Conservation (phyloP, 2,797 vertebrate species). For the Coilia nasus region DNA sequence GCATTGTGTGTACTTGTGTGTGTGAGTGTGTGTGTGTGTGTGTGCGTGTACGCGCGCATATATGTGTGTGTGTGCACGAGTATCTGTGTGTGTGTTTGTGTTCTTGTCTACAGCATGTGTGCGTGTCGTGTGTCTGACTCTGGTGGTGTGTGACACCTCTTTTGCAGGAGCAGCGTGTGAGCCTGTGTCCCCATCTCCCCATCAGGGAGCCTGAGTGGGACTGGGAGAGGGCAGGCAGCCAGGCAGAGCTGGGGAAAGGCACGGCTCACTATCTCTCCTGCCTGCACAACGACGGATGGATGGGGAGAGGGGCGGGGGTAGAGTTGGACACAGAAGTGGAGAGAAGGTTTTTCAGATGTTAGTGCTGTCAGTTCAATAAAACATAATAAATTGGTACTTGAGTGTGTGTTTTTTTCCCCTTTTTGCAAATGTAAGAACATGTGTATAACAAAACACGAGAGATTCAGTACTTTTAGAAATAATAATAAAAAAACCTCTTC, state of each 20-base stretch:
- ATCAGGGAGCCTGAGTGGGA: neutral
- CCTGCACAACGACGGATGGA: neutral
- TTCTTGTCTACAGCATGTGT: no score
- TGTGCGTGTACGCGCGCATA: neutral
- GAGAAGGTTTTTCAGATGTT: neutral
- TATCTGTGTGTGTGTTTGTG: neutral
- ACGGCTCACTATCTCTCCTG: constrained; percentile 67
- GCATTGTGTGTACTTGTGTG: neutral
- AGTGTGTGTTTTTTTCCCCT: no score
- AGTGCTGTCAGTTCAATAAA: no score
- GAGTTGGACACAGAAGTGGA: neutral
- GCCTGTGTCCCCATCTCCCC: neutral
- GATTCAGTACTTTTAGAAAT: neutral
- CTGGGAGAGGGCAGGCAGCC: constrained; percentile 49
- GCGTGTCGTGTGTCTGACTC: no score
- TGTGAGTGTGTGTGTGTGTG: neutral
- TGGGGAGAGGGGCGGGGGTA: neutral
- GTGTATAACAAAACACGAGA: neutral
- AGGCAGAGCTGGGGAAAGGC: constrained; percentile 61
- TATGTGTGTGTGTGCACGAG: neutral
- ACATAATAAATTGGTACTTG: no score
- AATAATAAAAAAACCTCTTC: neutral
- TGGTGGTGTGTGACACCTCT: neutral
- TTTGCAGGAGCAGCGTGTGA: constrained; percentile 11
- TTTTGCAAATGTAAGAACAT: neutral